Base-by-base conservation (phyloP, 2,888 invertebrate genomes). In the Dexiosoma caninum region DNA sequence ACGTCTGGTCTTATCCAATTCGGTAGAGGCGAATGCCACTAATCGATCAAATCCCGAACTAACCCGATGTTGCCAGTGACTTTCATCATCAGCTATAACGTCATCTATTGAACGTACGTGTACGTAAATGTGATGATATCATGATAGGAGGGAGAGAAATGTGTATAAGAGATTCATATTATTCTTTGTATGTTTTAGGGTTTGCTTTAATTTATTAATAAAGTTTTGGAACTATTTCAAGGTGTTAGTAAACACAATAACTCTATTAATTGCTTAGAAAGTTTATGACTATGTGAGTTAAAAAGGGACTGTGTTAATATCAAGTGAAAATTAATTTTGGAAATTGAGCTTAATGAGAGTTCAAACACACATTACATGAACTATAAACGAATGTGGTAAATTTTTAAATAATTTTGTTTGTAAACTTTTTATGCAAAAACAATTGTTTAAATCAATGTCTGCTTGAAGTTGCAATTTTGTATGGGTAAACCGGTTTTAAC, bases 11-110 rank as follows among this genome's bases (percentile, higher is more conserved):
- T 96, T 94, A 90, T 96, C 97, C 89, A 97, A 92, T 87, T 97
- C 97, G 14, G 96, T 97, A 44, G 97, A 96, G 59, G 97, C 97
- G 89, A 97, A 96, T 78, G 97, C 97, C 84, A 98, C 96, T 86
- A 98, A 92, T 84, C 97, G 95, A 91, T 98, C 98, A 92, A 98
- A 98, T 67, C 97, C 96, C 84, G 95, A 96, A 89, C 95, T 96
- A 86, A 97, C 96, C 84, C 96, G 95, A 90, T 97, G 96, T 90
- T 97, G 96, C 97, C 97, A 97, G 90, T 96, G 95, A 85, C 95
- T 94, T 90, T 95, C 95, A 89, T 95, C 95, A 84, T 94, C 95
- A 85, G 94, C 94, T 70, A 90, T 89, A 60, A 90, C 90, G 85
- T 90, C 90, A 86, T 90, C 90, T 90, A 82, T 64, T 70, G 74